Percentiles rank a stretch among this genome's conserved stretches.
Conservation (phyloP, 92 coral and sea anemone species). For the Meandrina meandrites region DNA sequence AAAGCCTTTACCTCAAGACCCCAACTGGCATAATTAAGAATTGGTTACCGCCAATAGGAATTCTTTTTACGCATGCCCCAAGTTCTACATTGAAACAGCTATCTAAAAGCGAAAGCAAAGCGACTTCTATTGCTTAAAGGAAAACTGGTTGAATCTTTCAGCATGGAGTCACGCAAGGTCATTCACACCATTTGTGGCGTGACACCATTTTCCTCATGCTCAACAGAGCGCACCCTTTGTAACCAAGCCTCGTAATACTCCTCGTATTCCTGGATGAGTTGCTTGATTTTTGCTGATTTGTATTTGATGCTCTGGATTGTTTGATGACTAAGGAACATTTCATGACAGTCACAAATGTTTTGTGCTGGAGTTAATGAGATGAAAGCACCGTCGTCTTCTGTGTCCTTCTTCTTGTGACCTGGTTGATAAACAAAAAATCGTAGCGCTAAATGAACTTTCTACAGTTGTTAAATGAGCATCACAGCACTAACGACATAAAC, state of each 20-base stretch:
- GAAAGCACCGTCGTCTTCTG: constrained; percentile 46
- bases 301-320: constrained; percentile 83
- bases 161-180: not conserved
- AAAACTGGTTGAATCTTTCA: not conserved
- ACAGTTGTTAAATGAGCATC: too few species aligned
- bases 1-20: not conserved
- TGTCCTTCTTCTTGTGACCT: constrained; percentile 47
- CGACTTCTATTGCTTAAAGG: not conserved
- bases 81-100: not conserved
- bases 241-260: constrained; percentile 94
- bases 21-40: not conserved
- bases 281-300: constrained; percentile 73
- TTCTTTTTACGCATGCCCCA: not conserved
- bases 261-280: constrained; percentile 89
- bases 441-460: too few species aligned
- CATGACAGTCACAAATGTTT: constrained; percentile 85
- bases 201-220: constrained; percentile 74
- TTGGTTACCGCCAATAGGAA: not conserved
- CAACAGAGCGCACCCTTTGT: constrained; percentile 73
- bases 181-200: constrained; percentile 82
- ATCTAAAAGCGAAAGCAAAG: not conserved
- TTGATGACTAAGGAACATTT: constrained; percentile 79
- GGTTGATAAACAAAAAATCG: not conserved
- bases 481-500: too few species aligned
- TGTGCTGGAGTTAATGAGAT: constrained; percentile 50